Base-by-base conservation (phyloP, 2,797 vertebrate genomes). In the Tadarida brasiliensis region DNA sequence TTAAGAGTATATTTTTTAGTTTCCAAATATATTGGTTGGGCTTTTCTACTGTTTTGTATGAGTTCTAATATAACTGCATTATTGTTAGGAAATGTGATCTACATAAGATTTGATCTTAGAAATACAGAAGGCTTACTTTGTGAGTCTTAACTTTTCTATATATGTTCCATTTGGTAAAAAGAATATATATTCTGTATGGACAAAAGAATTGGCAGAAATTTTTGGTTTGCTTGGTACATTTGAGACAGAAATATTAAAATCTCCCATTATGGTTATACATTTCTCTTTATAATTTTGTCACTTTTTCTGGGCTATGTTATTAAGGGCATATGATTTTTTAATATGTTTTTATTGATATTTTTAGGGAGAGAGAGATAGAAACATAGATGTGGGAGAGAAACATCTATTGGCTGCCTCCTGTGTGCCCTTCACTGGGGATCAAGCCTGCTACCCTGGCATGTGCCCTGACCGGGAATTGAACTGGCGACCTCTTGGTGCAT, bases 41-140 rank as follows among this genome's bases (percentile, higher is more conserved):
- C 73, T 73, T 94, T 56, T 11, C 54, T 81, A 59, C 28, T 57
- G 49, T 35, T 80, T 87, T 57, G 8, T 73, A 57, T 81, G 65
- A 80, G 57, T 87, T 87, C 30, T 91, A 56, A 80, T 73, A 57
- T 49, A 89, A 83, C 14, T 76, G 24, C 68, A 30, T 67, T 49
- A n/a, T 65, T 88, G 17, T 88, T 91, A 73, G 65, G 47, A 91
- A 91, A 49, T 91, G 65, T 87, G 65, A 73, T 56, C 35, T 65
- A 82, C 7, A 47, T 65, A 68, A 63, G 26, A 61, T 65, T 6
- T 82, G 77, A 88, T 12, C 26, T 74, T 83, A 63, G 47, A 49
- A 83, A 63, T 39, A 57, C 14, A 24, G 80, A 87, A 78, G 51
- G 20, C 59, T 57, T 70, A 80, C 33, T n/a, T 47, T 47, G 12